Conservation (phyloP, 1,140 invertebrate genomes). For the Nasonia vitripennis region DNA sequence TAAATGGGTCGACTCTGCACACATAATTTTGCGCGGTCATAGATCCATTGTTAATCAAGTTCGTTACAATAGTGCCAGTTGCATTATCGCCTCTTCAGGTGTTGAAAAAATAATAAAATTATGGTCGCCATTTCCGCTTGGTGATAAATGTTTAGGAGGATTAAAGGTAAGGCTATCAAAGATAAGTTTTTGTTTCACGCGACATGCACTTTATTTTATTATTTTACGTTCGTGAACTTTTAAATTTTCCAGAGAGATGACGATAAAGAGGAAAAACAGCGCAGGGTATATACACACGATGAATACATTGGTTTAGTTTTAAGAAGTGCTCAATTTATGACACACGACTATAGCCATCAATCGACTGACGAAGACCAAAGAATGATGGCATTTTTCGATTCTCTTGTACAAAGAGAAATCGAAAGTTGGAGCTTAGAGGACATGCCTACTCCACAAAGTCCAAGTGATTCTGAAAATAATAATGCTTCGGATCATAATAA, state of each 20-base stretch:
- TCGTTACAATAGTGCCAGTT: conserved; percentile 89
- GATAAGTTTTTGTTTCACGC: not conserved
- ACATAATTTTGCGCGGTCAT: conserved; percentile 91
- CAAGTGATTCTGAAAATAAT: conserved; percentile 66
- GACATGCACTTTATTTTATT: not conserved
- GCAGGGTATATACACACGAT: conserved; percentile 89
- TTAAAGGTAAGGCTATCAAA: conserved; percentile 63
- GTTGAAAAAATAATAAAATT: conserved; percentile 97
- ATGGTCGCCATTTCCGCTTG: conserved; percentile 71
- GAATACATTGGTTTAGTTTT: conserved; percentile 91
- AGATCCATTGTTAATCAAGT: conserved; percentile 98
- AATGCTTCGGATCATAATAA: conserved; percentile 56
- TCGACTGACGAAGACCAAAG: conserved; percentile 92
- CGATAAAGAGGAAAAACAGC: conserved; percentile 78
- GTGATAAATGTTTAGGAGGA: conserved; percentile 66
- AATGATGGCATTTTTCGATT: conserved; percentile 98
- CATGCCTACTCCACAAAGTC: conserved; percentile 59
- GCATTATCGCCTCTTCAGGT: conserved; percentile 93
- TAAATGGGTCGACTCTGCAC: conserved; percentile 81
- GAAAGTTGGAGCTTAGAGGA: conserved; percentile 81
- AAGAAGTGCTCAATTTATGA: conserved; percentile 84
- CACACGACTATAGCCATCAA: conserved; percentile 87
- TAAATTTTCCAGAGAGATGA: conserved; percentile 62
- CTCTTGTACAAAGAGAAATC: conserved; percentile 91
- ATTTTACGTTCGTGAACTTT: conserved; percentile 5